phyloP scores from a whole-genome alignment of 2,113 vertebrate genomes.

The Microcebus ravelobensis region DNA sequence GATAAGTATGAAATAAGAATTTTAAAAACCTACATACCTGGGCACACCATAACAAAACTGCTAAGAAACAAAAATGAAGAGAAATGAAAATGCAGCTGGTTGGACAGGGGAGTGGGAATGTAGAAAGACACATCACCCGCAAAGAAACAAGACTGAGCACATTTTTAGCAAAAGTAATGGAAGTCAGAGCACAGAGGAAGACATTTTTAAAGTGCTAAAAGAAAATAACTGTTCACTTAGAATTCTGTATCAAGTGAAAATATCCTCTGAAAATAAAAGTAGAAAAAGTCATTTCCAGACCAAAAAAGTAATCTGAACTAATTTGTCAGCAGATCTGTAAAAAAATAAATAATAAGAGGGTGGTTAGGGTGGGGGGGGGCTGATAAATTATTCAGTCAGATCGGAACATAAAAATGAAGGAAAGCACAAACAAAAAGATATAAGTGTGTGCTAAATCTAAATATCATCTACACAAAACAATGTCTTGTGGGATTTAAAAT shows the following conservation, averaged over 20 bases:
- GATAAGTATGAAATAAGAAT: neutral
- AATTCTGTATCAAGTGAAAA: neutral
- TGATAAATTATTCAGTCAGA: neutral
- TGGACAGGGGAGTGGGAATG: accelerated
- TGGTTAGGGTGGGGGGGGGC: neutral
- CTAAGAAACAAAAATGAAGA: neutral
- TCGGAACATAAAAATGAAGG: neutral
- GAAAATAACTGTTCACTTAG: neutral
- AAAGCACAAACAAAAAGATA: neutral
- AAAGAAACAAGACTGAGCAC: neutral
- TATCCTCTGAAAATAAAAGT: neutral
- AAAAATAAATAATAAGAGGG: neutral
- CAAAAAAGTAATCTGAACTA: neutral
- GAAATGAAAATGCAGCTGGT: neutral
- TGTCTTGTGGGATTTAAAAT: neutral
- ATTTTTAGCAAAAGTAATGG: neutral
- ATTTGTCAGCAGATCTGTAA: neutral
- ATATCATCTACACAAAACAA: neutral
- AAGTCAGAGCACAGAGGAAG: neutral
- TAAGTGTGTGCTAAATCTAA: neutral
- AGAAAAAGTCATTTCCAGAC: neutral
- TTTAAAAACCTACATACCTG: neutral
- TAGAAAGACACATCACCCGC: neutral
- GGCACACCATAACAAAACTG: neutral
- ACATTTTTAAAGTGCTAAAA: neutral